These are phyloP conservation scores for Pomatorhinus ruficollis DNA, from an alignment of 2,113 vertebrate genomes.

Conservation along the genomic window DNA sequence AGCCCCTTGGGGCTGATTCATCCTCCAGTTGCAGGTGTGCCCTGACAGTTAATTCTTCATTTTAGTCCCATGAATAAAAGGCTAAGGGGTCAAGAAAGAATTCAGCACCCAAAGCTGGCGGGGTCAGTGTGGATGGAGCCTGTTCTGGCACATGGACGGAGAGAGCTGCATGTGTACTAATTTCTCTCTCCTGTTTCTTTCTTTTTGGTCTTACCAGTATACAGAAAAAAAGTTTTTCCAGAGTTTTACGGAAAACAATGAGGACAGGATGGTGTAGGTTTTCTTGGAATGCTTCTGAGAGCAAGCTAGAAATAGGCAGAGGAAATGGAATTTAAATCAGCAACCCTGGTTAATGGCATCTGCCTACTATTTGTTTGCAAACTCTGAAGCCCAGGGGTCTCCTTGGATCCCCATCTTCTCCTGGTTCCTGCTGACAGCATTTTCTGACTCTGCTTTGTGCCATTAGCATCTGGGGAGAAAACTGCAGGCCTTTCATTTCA, in stretches of 20 bases:
- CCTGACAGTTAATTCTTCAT: slow-evolving; percentile 13
- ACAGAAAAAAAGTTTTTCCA: not conserved
- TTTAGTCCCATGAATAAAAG: not conserved
- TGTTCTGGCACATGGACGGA: not conserved
- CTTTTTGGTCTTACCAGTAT: not conserved
- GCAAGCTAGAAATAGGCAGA: not conserved
- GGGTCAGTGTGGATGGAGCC: not conserved
- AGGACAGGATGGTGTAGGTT: not conserved
- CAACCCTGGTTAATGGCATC: not conserved
- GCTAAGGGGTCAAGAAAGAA: not conserved
- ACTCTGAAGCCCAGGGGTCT: not conserved
- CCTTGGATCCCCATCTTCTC: not conserved
- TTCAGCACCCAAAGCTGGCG: not conserved
- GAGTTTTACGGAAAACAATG: not conserved
- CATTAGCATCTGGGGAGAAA: slow-evolving; percentile 16
- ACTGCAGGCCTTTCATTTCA: slow-evolving; percentile 19
- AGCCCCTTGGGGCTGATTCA: slow-evolving; percentile 48
- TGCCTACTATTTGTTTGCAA: not conserved
- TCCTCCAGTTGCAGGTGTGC: slow-evolving; percentile 50
- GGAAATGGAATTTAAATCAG: not conserved
- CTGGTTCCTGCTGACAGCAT: not conserved
- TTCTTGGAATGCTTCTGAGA: not conserved
- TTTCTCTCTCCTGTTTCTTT: not conserved
- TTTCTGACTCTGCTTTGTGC: not conserved
- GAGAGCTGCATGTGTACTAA: not conserved